Conservation (phyloP, 2,797 vertebrate species). For the Crenichthys baileyi region DNA sequence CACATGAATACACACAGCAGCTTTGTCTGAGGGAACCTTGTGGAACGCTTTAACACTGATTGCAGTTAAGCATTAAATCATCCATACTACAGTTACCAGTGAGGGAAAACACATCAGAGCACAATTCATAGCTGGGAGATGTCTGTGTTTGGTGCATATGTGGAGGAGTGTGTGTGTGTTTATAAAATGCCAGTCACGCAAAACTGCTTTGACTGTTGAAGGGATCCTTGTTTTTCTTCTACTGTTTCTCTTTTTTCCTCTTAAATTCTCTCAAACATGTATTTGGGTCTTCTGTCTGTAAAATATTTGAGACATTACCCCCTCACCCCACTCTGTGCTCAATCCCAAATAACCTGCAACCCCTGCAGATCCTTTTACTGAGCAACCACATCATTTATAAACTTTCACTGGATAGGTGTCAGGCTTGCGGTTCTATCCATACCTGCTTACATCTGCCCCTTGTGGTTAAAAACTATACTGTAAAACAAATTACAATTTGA, state of each 20-base stretch:
- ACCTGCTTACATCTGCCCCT: slow-evolving; percentile 45
- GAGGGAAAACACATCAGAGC: slow-evolving; percentile 77
- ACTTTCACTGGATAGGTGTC: slow-evolving; percentile 62
- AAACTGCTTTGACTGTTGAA: slow-evolving; percentile 71
- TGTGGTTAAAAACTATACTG: slow-evolving; percentile 40
- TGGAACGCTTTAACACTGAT: slow-evolving; percentile 83
- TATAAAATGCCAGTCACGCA: slow-evolving; percentile 76
- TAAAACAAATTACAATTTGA: neutral
- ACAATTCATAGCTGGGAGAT: slow-evolving; percentile 64
- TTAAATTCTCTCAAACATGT: slow-evolving; percentile 62
- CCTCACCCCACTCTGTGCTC: slow-evolving; percentile 23
- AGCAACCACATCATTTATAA: slow-evolving; percentile 65
- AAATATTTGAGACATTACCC: slow-evolving; percentile 72
- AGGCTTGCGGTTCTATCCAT: slow-evolving; percentile 5
- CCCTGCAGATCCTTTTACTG: slow-evolving; percentile 18
- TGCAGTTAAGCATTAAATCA: slow-evolving; percentile 86
- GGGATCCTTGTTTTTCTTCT: slow-evolving; percentile 72
- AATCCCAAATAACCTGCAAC: slow-evolving; percentile 27
- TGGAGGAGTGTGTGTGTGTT: slow-evolving; percentile 58
- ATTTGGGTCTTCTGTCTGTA: slow-evolving; percentile 60
- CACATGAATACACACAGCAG: slow-evolving; percentile 53
- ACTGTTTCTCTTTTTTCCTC: slow-evolving; percentile 26
- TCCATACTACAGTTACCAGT: slow-evolving; percentile 81
- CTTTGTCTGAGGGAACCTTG: slow-evolving; percentile 76
- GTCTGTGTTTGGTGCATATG: slow-evolving; percentile 51